These are phyloP conservation scores for Cairina moschata DNA, from an alignment of 2,113 vertebrate genomes.

Conservation along the genomic window DNA sequence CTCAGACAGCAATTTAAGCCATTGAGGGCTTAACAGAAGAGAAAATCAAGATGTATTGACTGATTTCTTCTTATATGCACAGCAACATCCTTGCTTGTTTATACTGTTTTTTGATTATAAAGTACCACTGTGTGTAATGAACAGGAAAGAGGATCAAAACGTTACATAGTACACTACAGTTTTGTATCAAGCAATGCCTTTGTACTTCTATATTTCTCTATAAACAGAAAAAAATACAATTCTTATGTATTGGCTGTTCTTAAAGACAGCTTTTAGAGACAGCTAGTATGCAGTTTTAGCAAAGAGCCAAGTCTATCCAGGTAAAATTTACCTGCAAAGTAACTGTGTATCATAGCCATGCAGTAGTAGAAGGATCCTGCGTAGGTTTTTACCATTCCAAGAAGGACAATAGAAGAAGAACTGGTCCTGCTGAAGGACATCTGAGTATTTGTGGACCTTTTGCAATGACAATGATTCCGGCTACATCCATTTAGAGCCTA, in stretches of 20 bases:
- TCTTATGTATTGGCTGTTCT: neutral
- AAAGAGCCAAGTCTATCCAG: neutral
- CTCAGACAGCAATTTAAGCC: conserved; percentile 44
- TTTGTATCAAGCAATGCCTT: too few species aligned
- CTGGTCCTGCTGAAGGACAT: neutral
- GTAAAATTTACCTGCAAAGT: neutral
- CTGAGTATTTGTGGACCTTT: neutral
- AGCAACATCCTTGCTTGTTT: conserved; percentile 18
- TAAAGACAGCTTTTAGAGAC: neutral
- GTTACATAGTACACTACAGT: neutral
- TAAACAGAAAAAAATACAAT: neutral
- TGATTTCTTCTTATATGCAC: conserved; percentile 41
- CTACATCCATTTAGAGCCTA: neutral
- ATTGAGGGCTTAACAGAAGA: conserved; percentile 52
- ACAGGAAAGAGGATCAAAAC: neutral
- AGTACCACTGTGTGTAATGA: neutral
- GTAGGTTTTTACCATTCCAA: neutral
- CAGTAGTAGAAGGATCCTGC: neutral
- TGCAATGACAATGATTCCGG: neutral
- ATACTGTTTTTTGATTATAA: neutral
- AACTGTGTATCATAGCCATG: neutral
- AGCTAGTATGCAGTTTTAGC: neutral
- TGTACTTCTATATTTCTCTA: neutral
- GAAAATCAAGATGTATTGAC: conserved; percentile 65
- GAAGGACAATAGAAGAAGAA: neutral